These are phyloP conservation scores for Pocillopora grandis DNA, from an alignment of 92 coral and sea anemone species.

Conservation along the genomic window DNA sequence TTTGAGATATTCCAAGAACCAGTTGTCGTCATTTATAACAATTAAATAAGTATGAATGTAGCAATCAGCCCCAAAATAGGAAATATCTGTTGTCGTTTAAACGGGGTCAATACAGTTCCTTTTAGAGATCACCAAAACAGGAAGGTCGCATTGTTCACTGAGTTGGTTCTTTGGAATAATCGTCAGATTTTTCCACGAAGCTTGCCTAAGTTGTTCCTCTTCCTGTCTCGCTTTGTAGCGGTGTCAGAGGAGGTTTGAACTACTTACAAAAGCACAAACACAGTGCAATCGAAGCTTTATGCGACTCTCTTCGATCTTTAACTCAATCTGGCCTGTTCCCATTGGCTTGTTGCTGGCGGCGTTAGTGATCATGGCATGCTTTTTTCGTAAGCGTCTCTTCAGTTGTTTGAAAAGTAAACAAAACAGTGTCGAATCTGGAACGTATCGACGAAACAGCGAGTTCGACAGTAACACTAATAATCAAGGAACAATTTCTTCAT, in stretches of 20 bases:
- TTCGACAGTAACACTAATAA: background rate
- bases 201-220: background rate
- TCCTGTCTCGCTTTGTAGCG: background rate
- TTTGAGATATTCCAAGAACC: slow-evolving; percentile 7
- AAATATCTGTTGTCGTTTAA: background rate
- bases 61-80: slow-evolving; percentile 4
- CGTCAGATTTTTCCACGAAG: background rate
- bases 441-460: slow-evolving; percentile 25
- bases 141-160: background rate
- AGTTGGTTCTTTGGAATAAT: background rate
- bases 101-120: background rate
- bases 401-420: slow-evolving; percentile 25
- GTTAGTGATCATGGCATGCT: slow-evolving; percentile 24
- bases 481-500: background rate
- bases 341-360: slow-evolving; percentile 25
- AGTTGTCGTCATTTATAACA: slow-evolving; percentile 8
- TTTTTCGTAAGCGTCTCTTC: slow-evolving; percentile 29
- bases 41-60: slow-evolving; percentile 32
- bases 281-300: background rate
- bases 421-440: slow-evolving; percentile 27
- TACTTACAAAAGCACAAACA: background rate
- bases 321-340: slow-evolving; percentile 37
- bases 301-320: slow-evolving; percentile 10
- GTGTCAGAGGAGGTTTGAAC: background rate
- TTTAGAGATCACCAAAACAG: background rate